phyloP scores from a whole-genome alignment of 2,797 vertebrate genomes.

The Leuciscus waleckii region DNA sequence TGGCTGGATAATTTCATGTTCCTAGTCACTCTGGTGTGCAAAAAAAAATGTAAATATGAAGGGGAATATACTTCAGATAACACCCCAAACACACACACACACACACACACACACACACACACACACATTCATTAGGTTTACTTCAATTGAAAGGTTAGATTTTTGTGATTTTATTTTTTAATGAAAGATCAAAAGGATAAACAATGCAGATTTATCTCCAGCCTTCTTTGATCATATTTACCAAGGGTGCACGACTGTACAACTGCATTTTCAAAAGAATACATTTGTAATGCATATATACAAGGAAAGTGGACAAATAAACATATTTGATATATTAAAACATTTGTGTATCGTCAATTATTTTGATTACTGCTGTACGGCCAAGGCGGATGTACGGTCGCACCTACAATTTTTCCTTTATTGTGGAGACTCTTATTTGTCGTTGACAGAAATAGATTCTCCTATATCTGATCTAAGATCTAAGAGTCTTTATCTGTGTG shows the following conservation, averaged over 20 bases:
- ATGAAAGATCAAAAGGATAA: background rate
- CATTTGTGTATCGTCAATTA: too few species aligned
- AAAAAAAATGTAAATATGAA: background rate
- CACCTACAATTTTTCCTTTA: background rate
- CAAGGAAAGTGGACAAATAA: too few species aligned
- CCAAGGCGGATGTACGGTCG: too few species aligned
- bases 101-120: too few species aligned
- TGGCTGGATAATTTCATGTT: background rate
- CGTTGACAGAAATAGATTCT: background rate
- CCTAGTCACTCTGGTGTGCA: background rate
- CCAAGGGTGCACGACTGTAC: background rate
- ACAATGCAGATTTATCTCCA: background rate
- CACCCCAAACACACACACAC: too few species aligned
- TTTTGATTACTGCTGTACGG: too few species aligned
- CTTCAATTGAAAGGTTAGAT: background rate
- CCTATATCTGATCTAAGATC: background rate
- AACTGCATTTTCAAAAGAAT: background rate
- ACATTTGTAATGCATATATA: too few species aligned
- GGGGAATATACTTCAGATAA: background rate
- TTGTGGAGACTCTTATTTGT: background rate
- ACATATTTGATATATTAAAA: too few species aligned
- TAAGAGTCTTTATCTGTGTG: background rate
- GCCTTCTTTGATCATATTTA: background rate
- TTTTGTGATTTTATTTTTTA: background rate
- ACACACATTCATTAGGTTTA: background rate